These are phyloP conservation scores for Aspidoscelis tigris DNA, from an alignment of 2,113 vertebrate genomes.

Conservation along the genomic window DNA sequence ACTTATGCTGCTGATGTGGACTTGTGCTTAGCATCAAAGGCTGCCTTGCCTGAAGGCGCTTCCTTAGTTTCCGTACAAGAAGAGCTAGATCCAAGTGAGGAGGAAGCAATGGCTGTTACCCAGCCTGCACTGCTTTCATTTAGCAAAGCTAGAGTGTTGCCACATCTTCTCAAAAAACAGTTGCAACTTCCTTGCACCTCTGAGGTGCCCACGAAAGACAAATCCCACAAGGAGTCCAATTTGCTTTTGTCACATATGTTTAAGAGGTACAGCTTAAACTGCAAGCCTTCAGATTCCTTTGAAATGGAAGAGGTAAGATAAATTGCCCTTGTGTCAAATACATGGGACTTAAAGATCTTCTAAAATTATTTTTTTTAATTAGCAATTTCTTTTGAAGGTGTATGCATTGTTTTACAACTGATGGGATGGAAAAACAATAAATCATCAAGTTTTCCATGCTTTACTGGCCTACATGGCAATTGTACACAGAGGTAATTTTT, in stretches of 20 bases:
- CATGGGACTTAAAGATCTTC: background rate
- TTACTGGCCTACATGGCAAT: background rate
- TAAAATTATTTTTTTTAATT: background rate
- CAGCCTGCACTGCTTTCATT: rapidly evolving
- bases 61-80: constrained; percentile 5
- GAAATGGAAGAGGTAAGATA: constrained; percentile 77
- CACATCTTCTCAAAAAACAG: constrained; percentile 22
- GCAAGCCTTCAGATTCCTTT: constrained; percentile 65
- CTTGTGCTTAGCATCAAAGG: rapidly evolving
- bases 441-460: too few relatives aligned
- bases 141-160: background rate
- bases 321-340: background rate
- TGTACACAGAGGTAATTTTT: background rate
- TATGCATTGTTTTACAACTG: background rate
- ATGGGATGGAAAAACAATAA: background rate
- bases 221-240: constrained; percentile 17
- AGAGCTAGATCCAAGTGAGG: background rate
- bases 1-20: background rate
- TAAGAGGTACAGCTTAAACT: constrained; percentile 18
- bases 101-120: background rate
- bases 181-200: background rate
- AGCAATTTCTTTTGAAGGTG: constrained; percentile 11
- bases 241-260: constrained; percentile 34
- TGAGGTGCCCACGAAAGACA: constrained; percentile 43
- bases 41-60: background rate